Percentiles rank a stretch among this genome's conserved stretches.
Conservation (phyloP, 2,888 invertebrate species). For the Chydorus sphaericus region DNA sequence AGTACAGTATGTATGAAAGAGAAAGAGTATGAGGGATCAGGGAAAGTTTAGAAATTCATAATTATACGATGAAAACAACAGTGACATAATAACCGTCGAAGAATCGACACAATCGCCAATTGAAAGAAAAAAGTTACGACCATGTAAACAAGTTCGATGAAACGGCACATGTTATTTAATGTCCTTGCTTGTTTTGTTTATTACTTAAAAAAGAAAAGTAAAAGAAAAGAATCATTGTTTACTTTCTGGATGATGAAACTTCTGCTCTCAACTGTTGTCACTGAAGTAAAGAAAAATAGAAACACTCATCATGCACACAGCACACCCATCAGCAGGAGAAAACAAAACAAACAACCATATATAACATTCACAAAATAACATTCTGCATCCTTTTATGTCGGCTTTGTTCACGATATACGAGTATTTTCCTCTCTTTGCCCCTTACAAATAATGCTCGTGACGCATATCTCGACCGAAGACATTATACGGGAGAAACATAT, state of each 20-base stretch:
- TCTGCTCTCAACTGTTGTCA: slow-evolving; percentile 1
- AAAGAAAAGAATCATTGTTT: too few relatives aligned
- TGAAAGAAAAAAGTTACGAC: neutral
- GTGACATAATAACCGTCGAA: neutral
- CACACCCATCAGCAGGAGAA: too few relatives aligned
- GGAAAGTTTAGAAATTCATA: neutral
- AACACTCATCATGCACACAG: slow-evolving; percentile 3
- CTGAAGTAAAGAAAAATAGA: slow-evolving; percentile 1
- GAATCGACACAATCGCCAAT: neutral
- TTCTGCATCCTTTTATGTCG: slow-evolving; percentile 5
- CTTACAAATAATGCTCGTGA: too few relatives aligned
- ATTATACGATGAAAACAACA: neutral
- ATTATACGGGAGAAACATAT: too few relatives aligned
- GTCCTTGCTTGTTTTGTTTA: slow-evolving; percentile 4
- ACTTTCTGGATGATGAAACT: neutral
- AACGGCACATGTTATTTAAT: neutral
- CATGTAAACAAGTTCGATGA: slow-evolving; percentile 6
- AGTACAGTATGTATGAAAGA: neutral
- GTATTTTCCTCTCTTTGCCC: neutral
- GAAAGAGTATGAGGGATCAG: neutral
- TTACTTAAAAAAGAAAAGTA: slow-evolving; percentile 2
- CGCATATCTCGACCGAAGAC: too few relatives aligned
- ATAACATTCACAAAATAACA: slow-evolving; percentile 6
- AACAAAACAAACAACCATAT: slow-evolving; percentile 7
- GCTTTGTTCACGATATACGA: slow-evolving; percentile 7